These are phyloP conservation scores for Lerema accius DNA, from an alignment of 1,140 invertebrate genomes.

Conservation along the genomic window DNA sequence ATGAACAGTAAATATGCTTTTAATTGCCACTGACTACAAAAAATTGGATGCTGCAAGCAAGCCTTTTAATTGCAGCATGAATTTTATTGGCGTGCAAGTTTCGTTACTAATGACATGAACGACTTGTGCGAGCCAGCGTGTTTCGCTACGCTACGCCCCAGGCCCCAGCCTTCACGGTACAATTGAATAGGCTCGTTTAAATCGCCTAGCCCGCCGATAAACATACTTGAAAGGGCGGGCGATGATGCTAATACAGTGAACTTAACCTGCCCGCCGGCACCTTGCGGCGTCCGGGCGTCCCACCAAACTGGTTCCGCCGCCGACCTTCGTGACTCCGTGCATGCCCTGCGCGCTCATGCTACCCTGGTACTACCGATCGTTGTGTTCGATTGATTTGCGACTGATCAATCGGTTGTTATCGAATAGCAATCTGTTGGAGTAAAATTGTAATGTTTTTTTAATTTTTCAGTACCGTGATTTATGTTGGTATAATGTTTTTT, in stretches of 20 bases:
- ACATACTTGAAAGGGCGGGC: slow-evolving; percentile 75
- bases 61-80: slow-evolving; percentile 13
- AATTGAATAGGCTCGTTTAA: slow-evolving; percentile 77
- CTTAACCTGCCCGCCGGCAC: slow-evolving; percentile 76
- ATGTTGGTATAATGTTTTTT: no score
- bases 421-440: no score
- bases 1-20: no score
- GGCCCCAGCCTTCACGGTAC: slow-evolving; percentile 45
- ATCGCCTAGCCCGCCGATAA: slow-evolving; percentile 71
- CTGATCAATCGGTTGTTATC: slow-evolving; percentile 37
- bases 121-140: slow-evolving; percentile 12
- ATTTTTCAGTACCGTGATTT: not conserved
- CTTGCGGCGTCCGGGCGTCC: slow-evolving; percentile 74
- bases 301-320: slow-evolving; percentile 71
- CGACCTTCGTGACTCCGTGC: slow-evolving; percentile 74
- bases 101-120: slow-evolving; percentile 13
- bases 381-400: slow-evolving; percentile 63
- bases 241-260: slow-evolving; percentile 78
- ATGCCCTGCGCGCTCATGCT: slow-evolving; percentile 59
- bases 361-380: slow-evolving; percentile 67
- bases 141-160: slow-evolving; percentile 31
- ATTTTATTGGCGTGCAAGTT: not conserved
- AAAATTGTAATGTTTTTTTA: no score
- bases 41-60: no score
- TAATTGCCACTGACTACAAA: not conserved